These are phyloP conservation scores for Burhinus oedicnemus DNA, from an alignment of 2,113 vertebrate genomes.

Conservation along the genomic window DNA sequence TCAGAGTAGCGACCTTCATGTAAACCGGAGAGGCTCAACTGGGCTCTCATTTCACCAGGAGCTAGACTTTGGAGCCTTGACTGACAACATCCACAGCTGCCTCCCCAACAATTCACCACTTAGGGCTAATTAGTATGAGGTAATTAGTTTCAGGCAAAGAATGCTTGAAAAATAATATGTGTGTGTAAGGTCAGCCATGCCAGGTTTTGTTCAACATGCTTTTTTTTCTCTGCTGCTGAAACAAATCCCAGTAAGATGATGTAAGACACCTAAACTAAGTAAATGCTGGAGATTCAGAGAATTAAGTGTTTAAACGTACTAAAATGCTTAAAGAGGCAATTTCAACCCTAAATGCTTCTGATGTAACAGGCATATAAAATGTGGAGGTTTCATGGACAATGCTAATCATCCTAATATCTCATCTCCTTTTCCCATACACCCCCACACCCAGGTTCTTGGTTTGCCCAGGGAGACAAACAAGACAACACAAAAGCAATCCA, in stretches of 20 bases:
- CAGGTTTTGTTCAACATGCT: background rate
- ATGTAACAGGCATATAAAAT: background rate
- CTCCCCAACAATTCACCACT: background rate
- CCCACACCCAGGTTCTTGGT: background rate
- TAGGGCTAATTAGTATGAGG: background rate
- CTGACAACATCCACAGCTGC: constrained; percentile 23
- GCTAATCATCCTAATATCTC: background rate
- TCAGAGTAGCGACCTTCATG: background rate
- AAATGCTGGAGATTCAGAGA: background rate
- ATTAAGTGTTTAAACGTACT: background rate
- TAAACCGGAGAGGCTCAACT: background rate
- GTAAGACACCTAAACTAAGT: background rate
- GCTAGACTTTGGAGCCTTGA: background rate
- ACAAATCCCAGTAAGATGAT: background rate
- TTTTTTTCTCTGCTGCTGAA: background rate
- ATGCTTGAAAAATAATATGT: constrained; percentile 13
- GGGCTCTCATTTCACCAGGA: constrained; percentile 5
- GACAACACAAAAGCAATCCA: background rate
- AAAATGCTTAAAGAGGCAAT: background rate
- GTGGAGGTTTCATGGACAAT: background rate
- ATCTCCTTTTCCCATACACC: background rate
- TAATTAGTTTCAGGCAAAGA: constrained; percentile 37
- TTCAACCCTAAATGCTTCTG: background rate
- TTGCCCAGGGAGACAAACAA: background rate
- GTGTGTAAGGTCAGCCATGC: background rate